These are phyloP conservation scores for Sebastiscus tertius DNA, from an alignment of 2,797 vertebrate genomes.

Conservation along the genomic window DNA sequence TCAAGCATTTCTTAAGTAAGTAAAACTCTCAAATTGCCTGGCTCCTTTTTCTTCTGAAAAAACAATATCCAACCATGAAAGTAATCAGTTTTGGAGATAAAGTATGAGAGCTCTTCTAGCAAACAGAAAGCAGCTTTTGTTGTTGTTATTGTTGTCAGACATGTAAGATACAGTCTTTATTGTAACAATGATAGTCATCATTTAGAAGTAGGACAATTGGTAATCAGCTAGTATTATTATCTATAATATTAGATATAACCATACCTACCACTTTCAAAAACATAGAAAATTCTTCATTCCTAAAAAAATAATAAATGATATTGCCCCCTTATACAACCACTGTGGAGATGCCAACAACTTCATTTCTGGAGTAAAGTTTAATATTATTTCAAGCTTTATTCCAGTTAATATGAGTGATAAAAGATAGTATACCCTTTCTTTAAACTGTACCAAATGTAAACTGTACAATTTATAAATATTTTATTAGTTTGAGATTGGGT, in stretches of 20 bases:
- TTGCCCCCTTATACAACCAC: neutral
- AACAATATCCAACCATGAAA: neutral
- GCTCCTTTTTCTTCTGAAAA: neutral
- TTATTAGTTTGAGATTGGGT: neutral
- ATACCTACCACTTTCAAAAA: no score
- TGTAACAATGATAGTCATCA: neutral
- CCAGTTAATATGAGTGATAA: neutral
- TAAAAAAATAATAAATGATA: neutral
- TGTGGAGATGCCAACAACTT: neutral
- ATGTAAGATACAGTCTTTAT: neutral
- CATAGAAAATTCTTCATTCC: neutral
- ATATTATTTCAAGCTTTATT: neutral
- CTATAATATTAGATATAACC: neutral
- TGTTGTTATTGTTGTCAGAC: no score
- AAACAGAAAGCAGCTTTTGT: neutral
- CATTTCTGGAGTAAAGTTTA: no score
- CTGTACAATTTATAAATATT: no score
- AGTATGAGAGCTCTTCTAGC: neutral
- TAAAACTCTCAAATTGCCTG: neutral
- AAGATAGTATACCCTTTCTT: neutral
- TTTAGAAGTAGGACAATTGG: neutral
- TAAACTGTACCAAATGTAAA: no score
- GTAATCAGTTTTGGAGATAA: neutral
- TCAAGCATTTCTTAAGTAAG: neutral
- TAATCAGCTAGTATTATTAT: neutral